Evolutionary conservation across 1,140 invertebrate species (phyloP), one percentile per base, ranked within the genome.

Genomic region (Lepidurus arcticus): DNA sequence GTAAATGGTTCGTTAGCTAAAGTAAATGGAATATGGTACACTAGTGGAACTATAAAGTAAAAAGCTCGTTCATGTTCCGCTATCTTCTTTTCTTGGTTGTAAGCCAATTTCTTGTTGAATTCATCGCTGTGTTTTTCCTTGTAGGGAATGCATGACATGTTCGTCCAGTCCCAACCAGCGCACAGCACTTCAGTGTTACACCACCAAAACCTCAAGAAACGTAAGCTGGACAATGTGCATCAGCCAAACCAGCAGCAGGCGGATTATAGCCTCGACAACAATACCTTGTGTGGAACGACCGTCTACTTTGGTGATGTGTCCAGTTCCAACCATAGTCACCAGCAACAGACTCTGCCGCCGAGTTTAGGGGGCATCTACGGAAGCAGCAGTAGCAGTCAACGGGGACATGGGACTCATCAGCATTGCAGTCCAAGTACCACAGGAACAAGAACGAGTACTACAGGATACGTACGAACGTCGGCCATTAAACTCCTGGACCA

Each of bases 61-160:
- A 34, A 34, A 74, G 74, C 6, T 34, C 74, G 21, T 6, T 11
- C 43, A 34, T 74, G 24, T 74, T 42, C 73, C 7, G 24, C 53
- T 73, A 16, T 73, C 53, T 73, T 24, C 24, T 24, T 73, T 24
- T 73, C 24, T 24, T 73, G 16, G 53, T 73, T 74, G 24, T 42
- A 7, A 42, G 7, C 74, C 5, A 74, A 34, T 16, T 74, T 7
- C 43, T 26, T 76, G 42, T 75, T n/a, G 16, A n/a, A 73, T 77
- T 65, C 42, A 13, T 79, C 43, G 16, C 78, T 65, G 74, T 73
- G 43, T 78, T 78, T 78, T 82, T 79, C 83, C 77, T 87, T 88
- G 16, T 83, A 90, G 89, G 88, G 88, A 89, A 88, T 89, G 89
- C 89, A 86, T 90, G 89, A 90, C 89, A 90, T 90, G 89, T 90